A percentile compares a stretch with the other conserved stretches of the same genome.
phyloP scores from a whole-genome alignment of 1,140 invertebrate genomes.

The Saccostrea cuccullata region DNA sequence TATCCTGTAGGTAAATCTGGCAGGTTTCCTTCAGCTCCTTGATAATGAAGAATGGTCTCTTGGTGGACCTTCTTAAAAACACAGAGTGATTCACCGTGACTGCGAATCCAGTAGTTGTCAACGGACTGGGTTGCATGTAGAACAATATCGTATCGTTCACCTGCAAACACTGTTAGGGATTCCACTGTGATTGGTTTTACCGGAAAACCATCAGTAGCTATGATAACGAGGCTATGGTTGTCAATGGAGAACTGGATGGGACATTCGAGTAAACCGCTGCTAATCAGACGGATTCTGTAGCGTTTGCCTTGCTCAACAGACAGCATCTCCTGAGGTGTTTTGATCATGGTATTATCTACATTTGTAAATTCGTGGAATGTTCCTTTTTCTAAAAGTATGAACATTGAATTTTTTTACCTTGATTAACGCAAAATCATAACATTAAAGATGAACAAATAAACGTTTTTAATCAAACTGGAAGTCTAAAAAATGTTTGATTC shows the following conservation, averaged over 20 bases:
- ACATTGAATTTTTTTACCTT: not conserved
- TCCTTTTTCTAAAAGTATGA: constrained; percentile 45
- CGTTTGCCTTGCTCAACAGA: constrained; percentile 72
- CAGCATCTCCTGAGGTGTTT: constrained; percentile 61
- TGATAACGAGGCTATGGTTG: constrained; percentile 63
- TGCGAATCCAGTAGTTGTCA: constrained; percentile 90
- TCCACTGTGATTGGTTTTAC: constrained; percentile 58
- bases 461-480: no score
- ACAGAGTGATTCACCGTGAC: constrained; percentile 89
- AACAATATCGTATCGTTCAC: constrained; percentile 85
- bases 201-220: constrained; percentile 65
- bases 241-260: constrained; percentile 80
- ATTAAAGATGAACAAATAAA: no score
- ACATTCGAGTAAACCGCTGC: constrained; percentile 89
- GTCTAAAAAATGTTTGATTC: not conserved
- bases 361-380: constrained; percentile 32
- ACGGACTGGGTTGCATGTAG: constrained; percentile 85
- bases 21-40: constrained; percentile 54
- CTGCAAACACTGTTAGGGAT: constrained; percentile 63
- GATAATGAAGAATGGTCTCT: constrained; percentile 81
- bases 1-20: constrained; percentile 84
- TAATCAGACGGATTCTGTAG: constrained; percentile 91
- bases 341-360: constrained; percentile 12
- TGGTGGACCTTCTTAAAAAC: constrained; percentile 86
- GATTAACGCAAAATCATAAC: not conserved